phyloP scores from a whole-genome alignment of 2,113 vertebrate genomes.

The Aldabrachelys gigantea region DNA sequence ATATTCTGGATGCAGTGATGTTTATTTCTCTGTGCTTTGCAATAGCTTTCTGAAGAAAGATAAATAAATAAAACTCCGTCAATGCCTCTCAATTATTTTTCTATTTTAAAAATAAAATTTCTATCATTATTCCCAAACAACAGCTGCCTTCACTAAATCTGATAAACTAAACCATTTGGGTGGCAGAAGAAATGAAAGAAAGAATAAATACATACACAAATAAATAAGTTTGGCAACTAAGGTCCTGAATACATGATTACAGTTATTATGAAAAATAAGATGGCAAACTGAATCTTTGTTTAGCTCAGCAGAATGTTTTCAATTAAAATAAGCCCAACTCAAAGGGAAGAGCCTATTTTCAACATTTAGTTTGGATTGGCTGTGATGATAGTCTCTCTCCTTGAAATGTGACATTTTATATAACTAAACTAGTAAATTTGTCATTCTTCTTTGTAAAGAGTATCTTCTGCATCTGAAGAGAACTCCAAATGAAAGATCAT shows the following conservation, averaged over 20 bases:
- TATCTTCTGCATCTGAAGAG: background rate
- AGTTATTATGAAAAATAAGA: background rate
- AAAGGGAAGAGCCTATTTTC: background rate
- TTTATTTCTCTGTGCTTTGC: background rate
- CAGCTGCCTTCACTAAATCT: background rate
- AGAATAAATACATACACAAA: background rate
- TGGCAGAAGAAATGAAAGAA: background rate
- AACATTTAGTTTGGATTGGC: background rate
- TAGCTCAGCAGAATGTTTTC: background rate
- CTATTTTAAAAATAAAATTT: background rate
- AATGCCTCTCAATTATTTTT: background rate
- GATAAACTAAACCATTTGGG: background rate
- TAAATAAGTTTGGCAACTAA: background rate
- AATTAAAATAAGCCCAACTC: background rate
- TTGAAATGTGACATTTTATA: background rate
- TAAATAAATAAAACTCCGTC: background rate
- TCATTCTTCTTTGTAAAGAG: background rate
- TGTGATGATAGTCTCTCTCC: background rate
- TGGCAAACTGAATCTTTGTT: background rate
- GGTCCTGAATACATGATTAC: background rate
- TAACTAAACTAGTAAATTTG: background rate
- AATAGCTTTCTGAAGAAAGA: slow-evolving; percentile 8
- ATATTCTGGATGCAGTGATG: fast-evolving
- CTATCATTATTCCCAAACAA: background rate
- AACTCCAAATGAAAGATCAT: background rate